phyloP scores from a whole-genome alignment of 2,888 invertebrate genomes.

The Ectemnius continuus region DNA sequence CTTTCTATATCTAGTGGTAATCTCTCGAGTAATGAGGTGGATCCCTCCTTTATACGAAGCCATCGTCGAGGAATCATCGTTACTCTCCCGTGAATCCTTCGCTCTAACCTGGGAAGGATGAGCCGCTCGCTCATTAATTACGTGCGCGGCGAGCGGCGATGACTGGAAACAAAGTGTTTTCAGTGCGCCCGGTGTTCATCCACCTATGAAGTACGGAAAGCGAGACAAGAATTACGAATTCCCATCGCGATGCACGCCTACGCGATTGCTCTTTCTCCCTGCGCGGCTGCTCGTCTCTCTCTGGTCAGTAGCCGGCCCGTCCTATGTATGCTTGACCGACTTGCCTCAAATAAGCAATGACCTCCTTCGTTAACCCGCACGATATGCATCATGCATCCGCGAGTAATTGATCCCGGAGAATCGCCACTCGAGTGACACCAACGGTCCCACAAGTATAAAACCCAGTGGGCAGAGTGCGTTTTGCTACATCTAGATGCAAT shows the following conservation, averaged over 20 bases:
- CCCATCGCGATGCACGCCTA: constrained; percentile 52
- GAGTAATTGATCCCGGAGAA: constrained; percentile 41
- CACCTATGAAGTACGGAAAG: constrained; percentile 18
- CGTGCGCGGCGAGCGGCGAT: constrained; percentile 51
- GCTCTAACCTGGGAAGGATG: constrained; percentile 62
- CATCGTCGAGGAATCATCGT: constrained; percentile 62
- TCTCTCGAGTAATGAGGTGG: constrained; percentile 67
- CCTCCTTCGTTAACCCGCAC: constrained; percentile 46
- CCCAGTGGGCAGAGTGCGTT: not conserved
- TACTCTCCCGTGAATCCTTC: constrained; percentile 68
- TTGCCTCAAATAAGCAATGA: constrained; percentile 27
- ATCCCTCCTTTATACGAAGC: constrained; percentile 54
- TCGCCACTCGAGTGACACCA: not conserved
- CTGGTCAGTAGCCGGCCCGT: not conserved
- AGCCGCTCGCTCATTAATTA: constrained; percentile 66
- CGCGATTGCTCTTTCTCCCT: constrained; percentile 12
- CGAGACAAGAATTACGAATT: constrained; percentile 53
- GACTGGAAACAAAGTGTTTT: constrained; percentile 66
- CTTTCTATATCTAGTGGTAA: constrained; percentile 58
- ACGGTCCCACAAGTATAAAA: not conserved
- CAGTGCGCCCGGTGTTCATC: constrained; percentile 39
- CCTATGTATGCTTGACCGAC: constrained; percentile 10
- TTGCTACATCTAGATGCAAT: not conserved
- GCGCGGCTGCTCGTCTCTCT: not conserved
- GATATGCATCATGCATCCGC: constrained; percentile 30